Evolutionary conservation across 35 echinoderm and acorn worm species (phyloP).

Genomic region (Diadema setosum): DNA sequence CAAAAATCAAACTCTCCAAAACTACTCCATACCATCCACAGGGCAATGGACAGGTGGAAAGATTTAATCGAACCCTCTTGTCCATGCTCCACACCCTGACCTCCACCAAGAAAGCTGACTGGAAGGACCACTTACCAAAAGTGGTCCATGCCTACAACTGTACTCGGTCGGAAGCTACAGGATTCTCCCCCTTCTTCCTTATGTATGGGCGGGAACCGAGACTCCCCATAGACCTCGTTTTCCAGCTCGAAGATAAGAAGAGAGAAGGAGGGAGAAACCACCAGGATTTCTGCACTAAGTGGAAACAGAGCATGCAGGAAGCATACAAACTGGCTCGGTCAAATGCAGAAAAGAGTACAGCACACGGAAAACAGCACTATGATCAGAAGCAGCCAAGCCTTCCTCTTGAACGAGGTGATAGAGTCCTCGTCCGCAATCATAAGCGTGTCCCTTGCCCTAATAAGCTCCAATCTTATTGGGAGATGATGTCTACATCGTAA

Average conservation of each 20-base stretch:
- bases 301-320: too few relatives aligned
- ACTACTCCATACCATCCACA: too few relatives aligned
- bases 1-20: too few relatives aligned
- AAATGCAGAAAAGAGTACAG: too few relatives aligned
- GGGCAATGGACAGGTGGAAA: not conserved
- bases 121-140: not conserved
- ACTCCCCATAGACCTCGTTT: too few relatives aligned
- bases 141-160: constrained; percentile 77
- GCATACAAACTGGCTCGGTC: too few relatives aligned
- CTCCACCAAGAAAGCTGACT: not conserved
- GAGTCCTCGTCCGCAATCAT: constrained; percentile 34
- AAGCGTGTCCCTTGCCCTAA: constrained; percentile 10
- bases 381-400: not conserved
- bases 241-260: too few relatives aligned
- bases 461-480: constrained; percentile 33
- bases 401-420: constrained; percentile 34
- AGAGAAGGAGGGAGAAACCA: too few relatives aligned
- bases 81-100: constrained; percentile 16
- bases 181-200: constrained; percentile 67
- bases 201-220: too few relatives aligned
- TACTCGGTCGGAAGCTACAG: constrained; percentile 20
- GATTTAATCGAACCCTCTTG: constrained; percentile 24
- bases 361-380: too few relatives aligned
- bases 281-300: too few relatives aligned
- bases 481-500: constrained; percentile 27